Base-by-base conservation (phyloP, 2,113 vertebrate species). In the Melozone crissalis region DNA sequence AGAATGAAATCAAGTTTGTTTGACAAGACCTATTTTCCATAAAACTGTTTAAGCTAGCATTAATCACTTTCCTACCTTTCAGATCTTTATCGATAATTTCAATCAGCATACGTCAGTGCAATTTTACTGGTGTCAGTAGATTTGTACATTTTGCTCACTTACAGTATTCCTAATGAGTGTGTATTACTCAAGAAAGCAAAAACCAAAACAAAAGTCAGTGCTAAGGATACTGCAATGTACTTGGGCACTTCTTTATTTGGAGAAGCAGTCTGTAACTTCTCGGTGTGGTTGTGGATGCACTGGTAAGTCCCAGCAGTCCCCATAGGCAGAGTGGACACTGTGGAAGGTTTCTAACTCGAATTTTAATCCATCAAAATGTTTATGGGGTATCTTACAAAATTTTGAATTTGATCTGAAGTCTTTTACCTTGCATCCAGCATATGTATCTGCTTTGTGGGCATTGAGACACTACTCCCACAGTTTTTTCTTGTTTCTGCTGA, bases 381-480 rank as follows among this genome's bases (percentile, higher is more conserved):
- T 24, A 23, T 52, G 35, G 19, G n/a, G n/a, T 80, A 90, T 89
- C 33, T 71, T 77, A 44, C 19, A 76, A 37, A 65, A 72, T 51
- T 74, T 85, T 51, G 49, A 33, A 33, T 76, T 80, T 54, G 15
- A 26, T 83, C 41, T n/a, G 43, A 85, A 68, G 35, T 69, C 7
- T 73, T 74, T 30, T 67, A 13, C 55, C 43, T 83, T 82, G 13
- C 8, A 3, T 66, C n/a, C 62, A 83, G 21, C 11, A 6, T 44
- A 17, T n/a, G 7, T 74, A 23, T 67, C 9, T 20, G 30, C 16
- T 88, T 15, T 82, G 28, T 73, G 47, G 47, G 9, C 47, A 51
- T 59, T 0, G 0, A 37, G 5, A 21, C 24, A 9, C 15, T 55
- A 28, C 41, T 87, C 24, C 44, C 54, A 43, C 37, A n/a, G 1